Evolutionary conservation across 2,888 invertebrate genomes (phyloP), one percentile per base, ranked within the genome.

Genomic region (Polydrusus cervinus): DNA sequence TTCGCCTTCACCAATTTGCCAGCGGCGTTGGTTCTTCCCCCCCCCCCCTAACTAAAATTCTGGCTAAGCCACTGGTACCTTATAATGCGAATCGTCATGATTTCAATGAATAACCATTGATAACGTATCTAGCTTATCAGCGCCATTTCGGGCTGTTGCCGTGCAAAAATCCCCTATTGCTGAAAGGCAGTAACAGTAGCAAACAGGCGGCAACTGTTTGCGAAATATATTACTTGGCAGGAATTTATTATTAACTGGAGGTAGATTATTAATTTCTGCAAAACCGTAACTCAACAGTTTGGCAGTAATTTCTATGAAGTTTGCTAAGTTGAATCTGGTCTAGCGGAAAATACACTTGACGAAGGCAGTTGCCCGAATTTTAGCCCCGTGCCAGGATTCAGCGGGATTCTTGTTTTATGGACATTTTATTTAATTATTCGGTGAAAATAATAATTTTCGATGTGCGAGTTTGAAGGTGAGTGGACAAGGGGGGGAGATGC

Each of bases 211-310:
- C 73, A 47, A 51, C 73, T 73, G 74, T 68, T 74, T 62, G 68
- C 62, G 74, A 74, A 74, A 74, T 74, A 74, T 74, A 74, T 74
- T 74, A 64, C 74, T 62, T 68, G 40, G 68, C 68, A 74, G 20
- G 74, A 74, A 74, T 74, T 74, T 74, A 74, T 74, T 74, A 74
- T 74, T 74, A 69, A 69, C 74, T 69, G 55, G 62, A 74, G 74
- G 74, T 68, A 74, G 74, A 74, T 74, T 74, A 74, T 74, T 74
- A 74, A 74, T 74, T 74, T 74, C 68, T 53, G 18, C 62, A 62
- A 68, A 60, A 55, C 68, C 74, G 55, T 67, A 67, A 67, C 66
- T 67, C 67, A 65, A 67, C 43, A 53, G 57, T 67, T 74, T 55
- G 62, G 62, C 68, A 51, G 68, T 68, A 74, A 60, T 74, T 74